Evolutionary conservation across 1,140 invertebrate genomes (phyloP), one percentile per base, ranked within the genome.

Genomic region (Neodiprion pinetum): DNA sequence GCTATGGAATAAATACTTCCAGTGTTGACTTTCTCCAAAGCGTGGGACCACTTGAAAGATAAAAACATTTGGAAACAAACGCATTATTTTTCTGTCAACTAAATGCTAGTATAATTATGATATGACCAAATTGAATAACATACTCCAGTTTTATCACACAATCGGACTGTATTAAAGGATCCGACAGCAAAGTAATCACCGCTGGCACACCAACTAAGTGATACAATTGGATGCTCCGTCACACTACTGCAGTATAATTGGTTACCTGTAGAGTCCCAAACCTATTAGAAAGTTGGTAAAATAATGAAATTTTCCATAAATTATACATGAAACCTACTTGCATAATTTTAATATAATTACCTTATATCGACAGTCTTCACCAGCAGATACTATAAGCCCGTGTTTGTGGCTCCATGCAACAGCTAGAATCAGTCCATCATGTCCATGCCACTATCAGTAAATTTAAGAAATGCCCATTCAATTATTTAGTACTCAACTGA

Each of bases 341-440:
- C 50, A 12, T 48, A 75, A 49, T 1, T 75, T 67, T n/a, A 21
- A 47, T 65, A 76, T 47, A 72, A 72, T 70, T 79, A 93, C 93
- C 91, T 98, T 98, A 76, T 97, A 99, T 78, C 93, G 92, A 81
- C 97, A 98, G 88, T 99, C 98, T 90, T 99, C 98, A 9, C 94
- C 96, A 1, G 97, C 98, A 47, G 97, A 98, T 28, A 98, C 89
- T 70, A 99, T 96, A 0, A 97, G 88, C 80, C 95, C 95, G 79
- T 95, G 95, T 70, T 94, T 94, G 1, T 93, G 89, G 85, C 95
- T 97, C 98, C 98, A 99, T 70, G 94, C 93, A 1, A 97, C 90
- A 72, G 93, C 93, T 21, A 99, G 88, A 77, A 99, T 94, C 1
- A 99, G 83, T 9, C 96, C 96, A 79, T 99, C 97, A 87, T 99